These are phyloP conservation scores for Coregonus suidteri DNA, from an alignment of 2,797 vertebrate genomes.

Conservation along the genomic window DNA sequence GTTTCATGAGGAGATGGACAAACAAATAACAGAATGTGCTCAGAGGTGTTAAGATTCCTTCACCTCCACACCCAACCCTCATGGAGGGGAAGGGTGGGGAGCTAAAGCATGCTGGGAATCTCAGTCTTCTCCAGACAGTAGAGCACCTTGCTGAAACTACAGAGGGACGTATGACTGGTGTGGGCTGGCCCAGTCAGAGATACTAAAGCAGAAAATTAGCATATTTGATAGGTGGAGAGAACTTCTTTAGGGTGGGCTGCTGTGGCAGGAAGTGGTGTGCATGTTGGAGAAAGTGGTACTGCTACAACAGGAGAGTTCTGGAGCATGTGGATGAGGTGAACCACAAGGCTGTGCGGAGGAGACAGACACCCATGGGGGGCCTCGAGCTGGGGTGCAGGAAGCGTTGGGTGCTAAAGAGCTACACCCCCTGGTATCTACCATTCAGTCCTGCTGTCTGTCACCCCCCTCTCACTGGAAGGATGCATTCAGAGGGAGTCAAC, in stretches of 20 bases:
- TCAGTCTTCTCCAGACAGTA: background rate
- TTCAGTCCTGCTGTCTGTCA: background rate
- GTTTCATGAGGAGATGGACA: background rate
- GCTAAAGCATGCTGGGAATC: slow-evolving; percentile 1
- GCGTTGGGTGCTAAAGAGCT: background rate
- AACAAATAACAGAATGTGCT: background rate
- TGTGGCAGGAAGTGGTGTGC: background rate
- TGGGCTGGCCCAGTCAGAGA: background rate
- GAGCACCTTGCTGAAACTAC: background rate
- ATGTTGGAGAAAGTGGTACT: too few relatives aligned
- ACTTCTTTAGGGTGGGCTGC: background rate
- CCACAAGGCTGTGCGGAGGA: background rate
- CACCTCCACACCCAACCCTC: background rate
- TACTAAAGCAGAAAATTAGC: background rate
- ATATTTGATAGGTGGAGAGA: background rate
- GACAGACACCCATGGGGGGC: background rate
- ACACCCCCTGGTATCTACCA: background rate
- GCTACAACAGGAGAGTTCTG: background rate
- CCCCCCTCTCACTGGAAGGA: background rate
- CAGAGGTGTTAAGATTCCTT: background rate
- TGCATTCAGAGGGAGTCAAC: background rate
- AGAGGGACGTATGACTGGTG: background rate
- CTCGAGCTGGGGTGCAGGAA: background rate
- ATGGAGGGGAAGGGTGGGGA: background rate
- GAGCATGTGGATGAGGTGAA: background rate